Evolutionary conservation across 2,113 vertebrate genomes (phyloP).

Genomic region (Entelurus aequoreus): DNA sequence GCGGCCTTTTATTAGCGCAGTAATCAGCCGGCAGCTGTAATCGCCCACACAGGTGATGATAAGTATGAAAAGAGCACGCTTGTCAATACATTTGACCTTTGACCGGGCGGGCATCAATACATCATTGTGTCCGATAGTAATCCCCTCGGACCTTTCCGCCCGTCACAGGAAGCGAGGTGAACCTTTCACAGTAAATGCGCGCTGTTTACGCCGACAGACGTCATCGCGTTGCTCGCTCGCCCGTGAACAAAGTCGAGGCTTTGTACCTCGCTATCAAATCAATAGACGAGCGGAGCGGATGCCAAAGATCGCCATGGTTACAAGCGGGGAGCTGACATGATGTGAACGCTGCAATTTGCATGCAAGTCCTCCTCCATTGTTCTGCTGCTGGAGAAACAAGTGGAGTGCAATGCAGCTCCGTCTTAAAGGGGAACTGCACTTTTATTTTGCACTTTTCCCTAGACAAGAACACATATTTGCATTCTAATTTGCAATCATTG

Average conservation of each 20-base stretch:
- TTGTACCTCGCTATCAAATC: slow-evolving; percentile 38
- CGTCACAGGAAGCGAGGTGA: slow-evolving; percentile 8
- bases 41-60: slow-evolving; percentile 47
- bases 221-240: slow-evolving; percentile 27
- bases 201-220: background rate
- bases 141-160: slow-evolving; percentile 21
- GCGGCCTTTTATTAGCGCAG: slow-evolving; percentile 39
- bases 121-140: slow-evolving; percentile 40
- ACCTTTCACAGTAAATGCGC: slow-evolving; percentile 17
- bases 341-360: slow-evolving; percentile 3
- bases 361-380: slow-evolving; percentile 12
- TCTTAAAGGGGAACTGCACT: too few relatives aligned
- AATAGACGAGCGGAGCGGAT: slow-evolving; percentile 32
- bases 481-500: too few relatives aligned
- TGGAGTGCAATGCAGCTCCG: background rate
- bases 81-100: slow-evolving; percentile 12
- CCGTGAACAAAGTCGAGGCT: slow-evolving; percentile 29
- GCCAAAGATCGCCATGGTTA: slow-evolving; percentile 35
- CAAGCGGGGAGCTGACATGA: slow-evolving; percentile 9
- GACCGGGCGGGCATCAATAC: slow-evolving; percentile 29
- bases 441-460: too few relatives aligned
- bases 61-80: slow-evolving; percentile 34
- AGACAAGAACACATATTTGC: too few relatives aligned
- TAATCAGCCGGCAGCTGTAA: slow-evolving; percentile 41
- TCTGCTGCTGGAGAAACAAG: background rate